Evolutionary conservation across 2,888 invertebrate genomes (phyloP).

Genomic region (Drosophila barbarae): DNA sequence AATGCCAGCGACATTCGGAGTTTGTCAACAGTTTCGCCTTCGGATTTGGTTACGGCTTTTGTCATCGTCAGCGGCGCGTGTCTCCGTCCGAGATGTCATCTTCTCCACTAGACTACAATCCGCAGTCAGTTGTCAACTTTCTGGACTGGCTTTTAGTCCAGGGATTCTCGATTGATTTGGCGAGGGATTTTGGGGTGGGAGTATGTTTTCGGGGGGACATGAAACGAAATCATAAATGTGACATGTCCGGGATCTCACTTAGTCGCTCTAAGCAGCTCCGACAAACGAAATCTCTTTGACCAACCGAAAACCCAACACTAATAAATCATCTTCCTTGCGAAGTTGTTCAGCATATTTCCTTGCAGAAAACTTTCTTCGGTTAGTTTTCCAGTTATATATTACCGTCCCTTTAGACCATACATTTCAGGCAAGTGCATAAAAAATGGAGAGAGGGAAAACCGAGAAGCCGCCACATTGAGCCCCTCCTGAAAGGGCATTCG

Average conservation of each 20-base stretch:
- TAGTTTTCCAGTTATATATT: constrained; percentile 28
- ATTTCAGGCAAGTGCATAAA: constrained; percentile 16
- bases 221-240: constrained; percentile 67
- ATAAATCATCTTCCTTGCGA: constrained; percentile 28
- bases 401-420: constrained; percentile 16
- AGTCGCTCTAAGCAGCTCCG: constrained; percentile 7
- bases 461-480: constrained; percentile 25
- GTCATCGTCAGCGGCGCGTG: constrained; percentile 51
- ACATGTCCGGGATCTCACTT: constrained; percentile 20
- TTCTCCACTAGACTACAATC: constrained; percentile 36
- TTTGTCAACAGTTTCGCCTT: constrained; percentile 67
- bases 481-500: constrained; percentile 54
- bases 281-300: constrained; percentile 27
- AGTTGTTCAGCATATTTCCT: constrained; percentile 21
- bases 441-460: background rate
- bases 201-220: constrained; percentile 42
- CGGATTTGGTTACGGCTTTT: constrained; percentile 53
- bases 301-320: constrained; percentile 9
- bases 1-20: constrained; percentile 64
- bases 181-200: constrained; percentile 50
- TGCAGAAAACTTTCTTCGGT: constrained; percentile 18
- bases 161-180: constrained; percentile 62
- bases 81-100: constrained; percentile 34
- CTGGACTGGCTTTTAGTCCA: constrained; percentile 56
- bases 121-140: constrained; percentile 67